A percentile compares a stretch with the other conserved stretches of the same genome.
phyloP scores from a whole-genome alignment of 1,140 invertebrate genomes.

The Drosophila ercepeae region DNA sequence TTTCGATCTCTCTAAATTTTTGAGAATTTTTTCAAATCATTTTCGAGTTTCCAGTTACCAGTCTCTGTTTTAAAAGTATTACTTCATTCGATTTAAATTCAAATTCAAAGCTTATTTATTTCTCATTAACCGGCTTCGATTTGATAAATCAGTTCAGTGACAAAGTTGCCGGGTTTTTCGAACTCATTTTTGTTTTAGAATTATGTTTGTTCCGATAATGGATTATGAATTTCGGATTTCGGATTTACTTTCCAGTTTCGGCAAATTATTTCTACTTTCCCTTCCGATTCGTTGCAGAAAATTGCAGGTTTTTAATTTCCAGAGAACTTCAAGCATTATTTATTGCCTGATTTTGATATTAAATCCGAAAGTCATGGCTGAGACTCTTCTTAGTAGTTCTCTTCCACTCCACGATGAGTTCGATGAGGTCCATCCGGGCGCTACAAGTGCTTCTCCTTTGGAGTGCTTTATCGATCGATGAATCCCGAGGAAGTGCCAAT shows the following conservation, averaged over 20 bases:
- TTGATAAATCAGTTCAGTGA: not conserved
- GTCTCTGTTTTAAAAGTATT: not conserved
- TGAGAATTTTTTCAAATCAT: not conserved
- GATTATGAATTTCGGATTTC: no score
- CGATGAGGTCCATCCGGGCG: slow-evolving; percentile 10
- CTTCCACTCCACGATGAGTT: not conserved
- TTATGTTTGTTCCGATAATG: not conserved
- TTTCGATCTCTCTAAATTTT: no score
- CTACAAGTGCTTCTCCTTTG: not conserved
- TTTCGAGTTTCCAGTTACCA: no score
- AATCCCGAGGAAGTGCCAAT: not conserved
- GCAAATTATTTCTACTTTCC: no score
- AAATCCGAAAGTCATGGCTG: slow-evolving; percentile 23
- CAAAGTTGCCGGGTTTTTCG: not conserved
- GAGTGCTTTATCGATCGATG: not conserved
- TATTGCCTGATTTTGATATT: no score
- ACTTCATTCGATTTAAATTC: not conserved
- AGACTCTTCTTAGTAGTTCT: slow-evolving; percentile 33
- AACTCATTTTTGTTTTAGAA: not conserved
- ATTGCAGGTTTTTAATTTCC: not conserved
- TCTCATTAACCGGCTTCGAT: not conserved
- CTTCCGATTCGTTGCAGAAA: not conserved
- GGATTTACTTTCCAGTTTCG: no score
- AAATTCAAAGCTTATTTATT: no score
- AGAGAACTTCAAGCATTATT: no score